phyloP scores from a whole-genome alignment of 2,888 invertebrate species.

The Asteroscopus sphinx region DNA sequence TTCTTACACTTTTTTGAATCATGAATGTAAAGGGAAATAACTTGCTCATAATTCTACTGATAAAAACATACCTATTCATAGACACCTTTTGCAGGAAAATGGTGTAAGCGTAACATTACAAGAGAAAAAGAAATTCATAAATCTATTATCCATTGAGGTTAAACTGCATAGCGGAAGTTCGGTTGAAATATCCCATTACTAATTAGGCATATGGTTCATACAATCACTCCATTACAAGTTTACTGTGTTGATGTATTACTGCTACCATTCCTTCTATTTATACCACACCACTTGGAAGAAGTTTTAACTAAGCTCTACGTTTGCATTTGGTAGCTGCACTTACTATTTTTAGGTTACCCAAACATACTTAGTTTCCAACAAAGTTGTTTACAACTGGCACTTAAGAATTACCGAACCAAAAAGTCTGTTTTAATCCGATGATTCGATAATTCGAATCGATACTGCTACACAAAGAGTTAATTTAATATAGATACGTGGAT shows the following conservation, averaged over 20 bases:
- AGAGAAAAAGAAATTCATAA: conserved; percentile 3
- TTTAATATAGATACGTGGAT: conserved; percentile 32
- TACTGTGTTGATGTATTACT: conserved; percentile 34
- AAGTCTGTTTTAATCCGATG: conserved; percentile 41
- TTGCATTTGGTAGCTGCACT: conserved; percentile 48
- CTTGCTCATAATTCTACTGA: conserved; percentile 2
- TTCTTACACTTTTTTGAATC: conserved; percentile 15
- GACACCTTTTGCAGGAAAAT: not conserved
- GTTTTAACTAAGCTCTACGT: conserved; percentile 43
- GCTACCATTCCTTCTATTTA: conserved; percentile 38
- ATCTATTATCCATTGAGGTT: conserved; percentile 13
- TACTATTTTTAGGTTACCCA: conserved; percentile 61
- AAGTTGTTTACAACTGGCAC: conserved; percentile 56
- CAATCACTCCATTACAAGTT: conserved; percentile 28
- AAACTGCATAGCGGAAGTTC: conserved; percentile 25
- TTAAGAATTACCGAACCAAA: conserved; percentile 44
- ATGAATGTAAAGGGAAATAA: conserved; percentile 4
- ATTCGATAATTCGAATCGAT: conserved; percentile 41
- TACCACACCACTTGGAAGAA: conserved; percentile 42
- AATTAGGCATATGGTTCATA: conserved; percentile 37
- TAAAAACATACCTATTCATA: not conserved
- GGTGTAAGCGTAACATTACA: not conserved
- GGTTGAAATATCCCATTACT: conserved; percentile 24
- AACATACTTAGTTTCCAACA: conserved; percentile 56
- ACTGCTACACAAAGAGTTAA: conserved; percentile 43